phyloP scores from a whole-genome alignment of 2,113 vertebrate genomes.

The Mixornis gularis region DNA sequence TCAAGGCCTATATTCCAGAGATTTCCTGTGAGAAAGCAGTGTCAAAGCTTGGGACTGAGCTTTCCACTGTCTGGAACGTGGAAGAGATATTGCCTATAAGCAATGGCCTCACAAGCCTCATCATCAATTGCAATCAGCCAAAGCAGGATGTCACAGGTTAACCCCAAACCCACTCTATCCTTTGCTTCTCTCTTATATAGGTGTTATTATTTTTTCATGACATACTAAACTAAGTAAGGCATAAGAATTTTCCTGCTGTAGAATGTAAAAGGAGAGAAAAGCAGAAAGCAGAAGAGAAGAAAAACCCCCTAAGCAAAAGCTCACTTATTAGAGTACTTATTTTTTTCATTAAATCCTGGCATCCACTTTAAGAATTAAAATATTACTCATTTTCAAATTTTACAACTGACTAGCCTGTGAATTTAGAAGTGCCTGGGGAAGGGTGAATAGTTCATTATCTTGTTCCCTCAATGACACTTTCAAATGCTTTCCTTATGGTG shows the following conservation, averaged over 20 bases:
- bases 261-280: not conserved
- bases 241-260: not conserved
- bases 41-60: not conserved
- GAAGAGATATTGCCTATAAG: not conserved
- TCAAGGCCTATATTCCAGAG: not conserved
- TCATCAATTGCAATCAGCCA: not conserved
- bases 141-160: not conserved
- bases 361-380: constrained; percentile 45
- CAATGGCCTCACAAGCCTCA: not conserved
- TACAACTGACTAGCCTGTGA: constrained; percentile 35
- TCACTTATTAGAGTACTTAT: constrained; percentile 8
- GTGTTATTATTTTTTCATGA: not conserved
- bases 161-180: not conserved
- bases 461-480: constrained; percentile 61
- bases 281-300: constrained; percentile 1
- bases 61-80: not conserved
- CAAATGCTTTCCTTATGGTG: constrained; percentile 58
- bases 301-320: not conserved
- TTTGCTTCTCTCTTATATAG: not conserved
- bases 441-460: constrained; percentile 49
- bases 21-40: not conserved
- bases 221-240: not conserved
- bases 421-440: constrained; percentile 52
- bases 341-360: constrained; percentile 34
- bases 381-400: constrained; percentile 40